Evolutionary conservation across 2,888 invertebrate species (phyloP).

Genomic region (Hydraecia micacea): DNA sequence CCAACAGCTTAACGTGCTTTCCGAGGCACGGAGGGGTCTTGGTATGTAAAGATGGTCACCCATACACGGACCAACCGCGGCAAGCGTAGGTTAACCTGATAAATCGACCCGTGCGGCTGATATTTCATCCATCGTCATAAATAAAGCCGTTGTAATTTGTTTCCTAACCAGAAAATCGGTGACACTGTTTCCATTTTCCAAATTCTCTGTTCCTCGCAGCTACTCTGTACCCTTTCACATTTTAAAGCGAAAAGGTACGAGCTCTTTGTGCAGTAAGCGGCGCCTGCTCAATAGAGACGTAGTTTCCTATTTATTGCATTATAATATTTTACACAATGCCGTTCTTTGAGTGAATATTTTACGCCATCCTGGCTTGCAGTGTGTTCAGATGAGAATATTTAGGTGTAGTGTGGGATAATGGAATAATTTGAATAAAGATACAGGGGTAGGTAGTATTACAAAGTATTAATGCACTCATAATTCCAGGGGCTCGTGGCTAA

Average conservation of each 20-base stretch:
- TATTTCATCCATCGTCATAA: no score
- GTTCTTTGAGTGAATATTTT: constrained; percentile 48
- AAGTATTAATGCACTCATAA: background rate
- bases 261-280: constrained; percentile 81
- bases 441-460: background rate
- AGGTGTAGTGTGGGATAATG: background rate
- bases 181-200: background rate
- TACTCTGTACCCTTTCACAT: constrained; percentile 76
- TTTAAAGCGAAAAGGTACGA: constrained; percentile 84
- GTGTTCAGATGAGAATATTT: constrained; percentile 17
- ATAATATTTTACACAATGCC: constrained; percentile 64
- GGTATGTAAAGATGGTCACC: no score
- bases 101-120: no score
- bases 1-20: no score
- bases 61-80: no score
- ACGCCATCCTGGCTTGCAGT: constrained; percentile 8
- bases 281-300: constrained; percentile 77
- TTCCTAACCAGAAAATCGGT: no score
- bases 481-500: background rate
- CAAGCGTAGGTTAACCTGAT: no score
- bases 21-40: no score
- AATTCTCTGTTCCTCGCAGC: constrained; percentile 31
- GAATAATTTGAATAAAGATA: background rate
- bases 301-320: constrained; percentile 69
- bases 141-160: no score